Evolutionary conservation across 23 tunicate species (phyloP).

Genomic region (Clavelina lepadiformis): DNA sequence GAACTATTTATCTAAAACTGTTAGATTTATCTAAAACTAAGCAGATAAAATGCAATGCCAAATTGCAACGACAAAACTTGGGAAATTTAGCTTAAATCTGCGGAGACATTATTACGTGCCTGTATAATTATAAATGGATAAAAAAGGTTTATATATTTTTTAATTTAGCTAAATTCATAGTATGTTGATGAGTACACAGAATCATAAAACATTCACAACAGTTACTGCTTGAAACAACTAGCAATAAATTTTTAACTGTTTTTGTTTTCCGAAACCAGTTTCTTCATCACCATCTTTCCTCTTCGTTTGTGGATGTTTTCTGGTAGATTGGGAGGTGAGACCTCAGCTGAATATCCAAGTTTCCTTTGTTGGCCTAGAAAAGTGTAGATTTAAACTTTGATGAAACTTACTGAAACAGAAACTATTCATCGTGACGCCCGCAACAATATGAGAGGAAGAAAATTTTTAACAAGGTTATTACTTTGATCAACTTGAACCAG

Average conservation of each 20-base stretch:
- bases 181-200: too few relatives aligned
- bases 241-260: neutral
- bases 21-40: too few relatives aligned
- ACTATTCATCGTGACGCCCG: neutral
- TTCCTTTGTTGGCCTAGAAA: constrained; percentile 25
- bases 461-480: neutral
- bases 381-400: too few relatives aligned
- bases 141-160: too few relatives aligned
- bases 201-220: neutral
- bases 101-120: too few relatives aligned
- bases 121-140: too few relatives aligned
- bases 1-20: too few relatives aligned
- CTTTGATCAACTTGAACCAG: neutral
- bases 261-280: neutral
- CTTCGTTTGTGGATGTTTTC: constrained; percentile 18
- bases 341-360: constrained; percentile 22
- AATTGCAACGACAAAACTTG: too few relatives aligned
- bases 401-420: neutral
- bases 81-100: too few relatives aligned
- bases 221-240: neutral
- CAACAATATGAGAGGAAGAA: neutral
- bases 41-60: too few relatives aligned
- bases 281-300: constrained; percentile 35
- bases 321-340: constrained; percentile 17
- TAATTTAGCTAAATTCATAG: too few relatives aligned